Base-by-base conservation (phyloP, 2,797 vertebrate genomes). In the Carapus acus region DNA sequence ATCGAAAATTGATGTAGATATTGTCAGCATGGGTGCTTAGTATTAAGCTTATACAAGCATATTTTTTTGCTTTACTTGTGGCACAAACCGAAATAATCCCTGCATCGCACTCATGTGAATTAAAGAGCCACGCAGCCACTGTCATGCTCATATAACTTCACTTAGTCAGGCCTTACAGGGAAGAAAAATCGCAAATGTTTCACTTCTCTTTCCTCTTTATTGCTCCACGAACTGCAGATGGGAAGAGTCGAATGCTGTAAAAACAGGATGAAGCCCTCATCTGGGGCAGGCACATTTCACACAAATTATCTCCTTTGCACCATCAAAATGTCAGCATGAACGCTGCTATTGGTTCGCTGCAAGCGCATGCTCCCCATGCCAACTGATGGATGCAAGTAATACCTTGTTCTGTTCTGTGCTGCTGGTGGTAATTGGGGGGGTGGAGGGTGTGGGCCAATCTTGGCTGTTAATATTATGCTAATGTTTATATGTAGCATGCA, bases 361-460 rank as follows among this genome's bases (percentile, higher is more conserved):
- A 48, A 83, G 83, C 76, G 24, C 73, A 78, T 29, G 52, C 65
- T 56, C 49, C 61, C 54, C 69, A 62, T 78, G 81, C 81, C 82
- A 82, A 59, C 73, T 79, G 71, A 79, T 62, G 74, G 79, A 80
- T 84, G 78, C 77, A 75, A 73, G 69, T 82, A 84, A 82, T 83
- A 80, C 40, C 74, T 69, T 46, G 45, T 71, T 62, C 69, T 61
- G 65, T 77, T 80, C 71, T 52, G 7, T 67, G 27, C 44, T 44
- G 66, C 62, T 72, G 54, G 44, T 60, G 50, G 41, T 40, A 27
- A 27, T 9, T 46, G 57, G 41, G 39, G 31, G 37, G 59, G 39
- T 7, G 36, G 48, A 65, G 64, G 55, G 47, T 65, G 58, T 63
- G 60, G 62, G n/a, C n/a, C n/a, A n/a, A n/a, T n/a, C 58, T 71